These are phyloP conservation scores for Takifugu rubripes DNA, from an alignment of 2,797 vertebrate species.

Conservation along the genomic window DNA sequence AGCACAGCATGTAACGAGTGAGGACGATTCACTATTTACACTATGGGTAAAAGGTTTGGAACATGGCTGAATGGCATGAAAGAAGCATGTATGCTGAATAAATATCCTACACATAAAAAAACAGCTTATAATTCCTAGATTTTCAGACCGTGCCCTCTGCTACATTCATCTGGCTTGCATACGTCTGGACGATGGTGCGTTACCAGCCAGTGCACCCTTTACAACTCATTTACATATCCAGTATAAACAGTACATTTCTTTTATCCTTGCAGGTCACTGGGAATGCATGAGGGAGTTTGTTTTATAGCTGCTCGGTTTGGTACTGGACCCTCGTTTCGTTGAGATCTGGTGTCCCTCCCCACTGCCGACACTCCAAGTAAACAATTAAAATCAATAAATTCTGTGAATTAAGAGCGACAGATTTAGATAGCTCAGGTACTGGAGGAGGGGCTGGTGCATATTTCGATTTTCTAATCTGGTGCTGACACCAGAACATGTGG, in stretches of 20 bases:
- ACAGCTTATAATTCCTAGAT: constrained; percentile 45
- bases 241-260: constrained; percentile 62
- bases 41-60: constrained; percentile 15
- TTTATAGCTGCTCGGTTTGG: constrained; percentile 63
- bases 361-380: constrained; percentile 1
- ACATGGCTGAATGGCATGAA: constrained; percentile 16
- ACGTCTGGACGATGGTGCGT: constrained; percentile 44
- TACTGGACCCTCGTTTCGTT: constrained; percentile 24
- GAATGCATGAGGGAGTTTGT: constrained; percentile 41
- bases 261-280: constrained; percentile 47
- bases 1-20: constrained; percentile 39
- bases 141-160: constrained; percentile 52
- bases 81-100: constrained; percentile 49
- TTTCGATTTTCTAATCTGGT: no score
- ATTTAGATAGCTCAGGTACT: no score
- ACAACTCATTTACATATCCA: constrained; percentile 51
- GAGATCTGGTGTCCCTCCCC: constrained; percentile 24
- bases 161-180: constrained; percentile 69
- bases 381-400: neutral
- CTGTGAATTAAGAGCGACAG: neutral
- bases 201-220: constrained; percentile 41
- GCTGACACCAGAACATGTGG: no score
- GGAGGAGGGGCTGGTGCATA: no score
- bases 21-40: constrained; percentile 26
- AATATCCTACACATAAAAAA: constrained; percentile 57